phyloP scores from a whole-genome alignment of 2,888 invertebrate species.

The Tetragnatha montana region DNA sequence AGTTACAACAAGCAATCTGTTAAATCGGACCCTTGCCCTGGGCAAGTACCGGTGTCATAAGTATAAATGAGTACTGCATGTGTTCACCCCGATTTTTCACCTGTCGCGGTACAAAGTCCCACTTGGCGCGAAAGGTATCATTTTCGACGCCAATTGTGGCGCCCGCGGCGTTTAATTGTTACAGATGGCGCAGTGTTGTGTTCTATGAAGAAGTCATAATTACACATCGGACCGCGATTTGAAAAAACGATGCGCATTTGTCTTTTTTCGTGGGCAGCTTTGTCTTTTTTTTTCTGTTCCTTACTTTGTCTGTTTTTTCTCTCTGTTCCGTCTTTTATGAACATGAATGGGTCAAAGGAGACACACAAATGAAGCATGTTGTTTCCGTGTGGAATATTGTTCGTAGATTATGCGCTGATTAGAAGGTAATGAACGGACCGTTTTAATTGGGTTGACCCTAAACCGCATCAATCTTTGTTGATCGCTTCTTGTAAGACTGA shows the following conservation, averaged over 20 bases:
- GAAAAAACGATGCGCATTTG: conserved; percentile 38
- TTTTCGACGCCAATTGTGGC: conserved; percentile 39
- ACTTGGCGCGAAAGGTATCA: conserved; percentile 51
- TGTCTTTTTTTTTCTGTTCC: not conserved
- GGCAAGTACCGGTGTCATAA: not conserved
- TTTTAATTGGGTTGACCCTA: not conserved
- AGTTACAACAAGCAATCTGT: not conserved
- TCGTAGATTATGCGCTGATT: not conserved
- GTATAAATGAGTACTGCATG: conserved; percentile 34
- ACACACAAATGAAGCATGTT: not conserved
- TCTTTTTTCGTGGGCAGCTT: conserved; percentile 16
- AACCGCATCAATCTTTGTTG: not conserved
- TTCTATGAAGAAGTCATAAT: conserved; percentile 27
- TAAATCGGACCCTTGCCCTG: not conserved
- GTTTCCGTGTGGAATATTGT: not conserved
- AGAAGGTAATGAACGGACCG: not conserved
- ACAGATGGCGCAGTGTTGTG: conserved; percentile 41
- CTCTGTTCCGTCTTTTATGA: not conserved
- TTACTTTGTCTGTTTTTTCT: not conserved
- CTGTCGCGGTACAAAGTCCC: conserved; percentile 41
- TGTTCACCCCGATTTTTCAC: conserved; percentile 50
- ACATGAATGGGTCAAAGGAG: not conserved
- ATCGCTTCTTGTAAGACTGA: not conserved
- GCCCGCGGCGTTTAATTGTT: conserved; percentile 55
- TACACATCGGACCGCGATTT: conserved; percentile 25